phyloP scores from a whole-genome alignment of 2,888 invertebrate genomes.

The Drosophila kambysellisi region DNA sequence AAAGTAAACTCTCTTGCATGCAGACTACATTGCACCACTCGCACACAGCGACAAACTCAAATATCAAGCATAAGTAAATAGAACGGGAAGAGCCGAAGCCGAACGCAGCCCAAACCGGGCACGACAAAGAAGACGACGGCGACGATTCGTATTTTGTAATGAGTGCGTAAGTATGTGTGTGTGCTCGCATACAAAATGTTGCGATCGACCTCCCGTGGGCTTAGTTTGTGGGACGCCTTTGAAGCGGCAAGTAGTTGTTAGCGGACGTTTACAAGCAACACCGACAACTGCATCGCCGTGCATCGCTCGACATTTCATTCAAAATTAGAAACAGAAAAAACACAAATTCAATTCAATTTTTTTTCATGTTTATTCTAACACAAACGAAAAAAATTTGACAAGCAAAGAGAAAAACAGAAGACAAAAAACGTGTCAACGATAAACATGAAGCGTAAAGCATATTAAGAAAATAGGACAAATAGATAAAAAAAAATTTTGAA shows the following conservation, averaged over 20 bases:
- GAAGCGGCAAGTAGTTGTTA: conserved; percentile 76
- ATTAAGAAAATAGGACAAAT: conserved; percentile 49
- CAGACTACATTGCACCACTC: conserved; percentile 33
- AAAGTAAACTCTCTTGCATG: conserved; percentile 48
- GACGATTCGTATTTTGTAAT: conserved; percentile 46
- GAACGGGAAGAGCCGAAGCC: conserved; percentile 64
- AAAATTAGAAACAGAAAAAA: conserved; percentile 57
- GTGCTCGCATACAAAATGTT: conserved; percentile 70
- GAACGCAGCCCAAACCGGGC: conserved; percentile 40
- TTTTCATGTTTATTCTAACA: conserved; percentile 70
- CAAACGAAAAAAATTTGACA: conserved; percentile 41
- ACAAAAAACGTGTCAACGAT: conserved; percentile 47
- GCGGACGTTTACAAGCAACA: conserved; percentile 47
- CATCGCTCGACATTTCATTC: conserved; percentile 59
- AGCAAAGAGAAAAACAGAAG: conserved; percentile 15
- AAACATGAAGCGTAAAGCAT: conserved; percentile 39
- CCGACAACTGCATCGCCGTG: conserved; percentile 35
- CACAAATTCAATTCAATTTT: conserved; percentile 37
- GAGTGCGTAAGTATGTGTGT: conserved; percentile 43
- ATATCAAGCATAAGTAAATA: conserved; percentile 52
- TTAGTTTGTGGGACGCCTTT: conserved; percentile 82
- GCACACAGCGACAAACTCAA: conserved; percentile 28
- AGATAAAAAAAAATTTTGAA: conserved; percentile 72
- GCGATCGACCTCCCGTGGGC: conserved; percentile 75
- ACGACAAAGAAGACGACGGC: conserved; percentile 14